Evolutionary conservation across 1,140 invertebrate species (phyloP).

Genomic region (Rhopalosiphum maidis): DNA sequence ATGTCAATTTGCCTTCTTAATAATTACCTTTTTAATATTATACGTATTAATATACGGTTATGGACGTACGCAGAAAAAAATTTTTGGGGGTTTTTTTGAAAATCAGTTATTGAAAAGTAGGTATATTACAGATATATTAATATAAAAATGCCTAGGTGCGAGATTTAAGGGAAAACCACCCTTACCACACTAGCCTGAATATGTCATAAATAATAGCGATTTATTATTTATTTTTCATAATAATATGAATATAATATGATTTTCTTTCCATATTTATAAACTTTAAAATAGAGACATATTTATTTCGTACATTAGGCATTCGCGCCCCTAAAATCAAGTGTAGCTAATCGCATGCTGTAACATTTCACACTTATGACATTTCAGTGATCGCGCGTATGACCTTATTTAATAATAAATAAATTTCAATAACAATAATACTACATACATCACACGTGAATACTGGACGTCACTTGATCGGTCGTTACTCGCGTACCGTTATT

Average conservation of each 20-base stretch:
- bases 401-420: conserved; percentile 14
- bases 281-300: neutral
- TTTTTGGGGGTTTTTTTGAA: too few species aligned
- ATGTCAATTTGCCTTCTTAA: too few species aligned
- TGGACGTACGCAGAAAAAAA: too few species aligned
- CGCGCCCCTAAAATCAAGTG: neutral
- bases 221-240: neutral
- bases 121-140: too few species aligned
- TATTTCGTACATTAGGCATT: neutral
- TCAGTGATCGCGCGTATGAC: neutral
- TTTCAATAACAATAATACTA: neutral
- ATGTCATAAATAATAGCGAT: neutral
- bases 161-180: too few species aligned
- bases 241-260: neutral
- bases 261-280: neutral
- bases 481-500: conserved; percentile 31
- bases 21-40: too few species aligned
- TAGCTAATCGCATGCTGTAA: neutral
- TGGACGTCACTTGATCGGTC: neutral
- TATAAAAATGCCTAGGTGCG: too few species aligned
- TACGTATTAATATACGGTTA: too few species aligned
- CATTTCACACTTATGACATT: neutral
- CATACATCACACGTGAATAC: neutral
- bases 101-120: too few species aligned
- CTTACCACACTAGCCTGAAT: too few species aligned